Base-by-base conservation (phyloP, 2,113 vertebrate genomes). In the Takifugu flavidus region DNA sequence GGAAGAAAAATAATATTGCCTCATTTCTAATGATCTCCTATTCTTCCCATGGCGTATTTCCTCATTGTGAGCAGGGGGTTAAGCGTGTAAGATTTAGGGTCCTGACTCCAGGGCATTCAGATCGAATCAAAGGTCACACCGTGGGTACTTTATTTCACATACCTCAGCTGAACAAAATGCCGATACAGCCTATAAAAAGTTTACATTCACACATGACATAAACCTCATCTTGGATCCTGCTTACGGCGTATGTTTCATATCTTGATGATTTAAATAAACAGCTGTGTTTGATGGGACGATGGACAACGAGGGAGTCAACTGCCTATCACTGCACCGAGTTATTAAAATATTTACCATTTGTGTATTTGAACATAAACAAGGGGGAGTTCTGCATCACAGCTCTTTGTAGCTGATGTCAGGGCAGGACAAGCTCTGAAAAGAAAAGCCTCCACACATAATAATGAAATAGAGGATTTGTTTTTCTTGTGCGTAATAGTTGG, bases 41-140 rank as follows among this genome's bases (percentile, higher is more conserved):
- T 82, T 88, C 78, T 70, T 64, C n/a, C 70, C 10, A 12, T 86
- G 81, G 84, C 84, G 87, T 78, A 75, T 73, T 66, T 74, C 79
- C 78, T 77, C 47, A 59, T 28, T 75, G 80, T 70, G 59, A 76
- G 76, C 68, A 74, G 15, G 50, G 64, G 70, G 74, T 80, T 86
- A 78, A 64, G 55, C 62, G 55, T 67, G 51, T 39, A 79, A 85
- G 82, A 89, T 87, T 88, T 88, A 88, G 72, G 75, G 81, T 57
- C 73, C 71, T 85, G 85, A 82, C 88, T 85, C 59, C 25, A 50
- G 80, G 74, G 67, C 77, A 64, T 67, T 80, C 70, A 67, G 76
- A 87, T 83, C 53, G 49, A 85, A 82, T 78, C 68, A 82, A 83
- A 87, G 86, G 88, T 89, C 88, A 73, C 5, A 64, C 49, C 66